These are phyloP conservation scores for Cuniculus paca DNA, from an alignment of 2,797 vertebrate species.

Conservation along the genomic window DNA sequence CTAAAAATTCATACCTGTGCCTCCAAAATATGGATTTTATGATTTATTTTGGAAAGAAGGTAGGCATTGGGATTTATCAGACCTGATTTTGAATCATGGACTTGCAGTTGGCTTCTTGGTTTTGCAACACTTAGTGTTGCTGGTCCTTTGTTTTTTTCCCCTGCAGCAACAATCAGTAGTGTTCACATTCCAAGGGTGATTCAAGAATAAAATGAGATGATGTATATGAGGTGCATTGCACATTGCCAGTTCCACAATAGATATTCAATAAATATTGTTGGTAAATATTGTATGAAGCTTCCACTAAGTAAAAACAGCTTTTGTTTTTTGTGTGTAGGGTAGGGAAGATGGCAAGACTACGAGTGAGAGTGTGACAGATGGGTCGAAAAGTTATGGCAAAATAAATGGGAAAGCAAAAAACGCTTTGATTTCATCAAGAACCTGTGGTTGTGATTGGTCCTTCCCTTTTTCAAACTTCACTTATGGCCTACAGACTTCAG, in stretches of 20 bases:
- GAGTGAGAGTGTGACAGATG: rapidly evolving
- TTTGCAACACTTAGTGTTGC: not conserved
- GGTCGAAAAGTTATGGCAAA: not conserved
- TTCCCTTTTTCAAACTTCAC: not conserved
- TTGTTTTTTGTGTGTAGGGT: not conserved
- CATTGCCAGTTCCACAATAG: not conserved
- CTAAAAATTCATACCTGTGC: not conserved
- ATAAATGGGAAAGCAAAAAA: not conserved
- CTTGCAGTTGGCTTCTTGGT: not conserved
- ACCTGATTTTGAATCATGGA: not conserved
- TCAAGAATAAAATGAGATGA: not conserved
- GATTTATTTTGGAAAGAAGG: not conserved
- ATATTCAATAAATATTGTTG: not conserved
- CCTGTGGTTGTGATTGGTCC: not conserved
- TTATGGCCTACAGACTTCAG: not conserved
- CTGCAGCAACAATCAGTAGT: not conserved
- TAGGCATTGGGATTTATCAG: not conserved
- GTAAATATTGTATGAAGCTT: not conserved
- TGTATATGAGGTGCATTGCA: not conserved
- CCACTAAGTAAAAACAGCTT: not conserved
- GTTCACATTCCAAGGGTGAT: not conserved
- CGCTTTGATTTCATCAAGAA: not conserved
- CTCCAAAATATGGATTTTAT: not conserved
- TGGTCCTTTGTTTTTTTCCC: not conserved
- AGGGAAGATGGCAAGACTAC: not conserved